A percentile compares a stretch with the other conserved stretches of the same genome.
Conservation (phyloP, 2,797 vertebrate genomes). For the Ispidina picta region DNA sequence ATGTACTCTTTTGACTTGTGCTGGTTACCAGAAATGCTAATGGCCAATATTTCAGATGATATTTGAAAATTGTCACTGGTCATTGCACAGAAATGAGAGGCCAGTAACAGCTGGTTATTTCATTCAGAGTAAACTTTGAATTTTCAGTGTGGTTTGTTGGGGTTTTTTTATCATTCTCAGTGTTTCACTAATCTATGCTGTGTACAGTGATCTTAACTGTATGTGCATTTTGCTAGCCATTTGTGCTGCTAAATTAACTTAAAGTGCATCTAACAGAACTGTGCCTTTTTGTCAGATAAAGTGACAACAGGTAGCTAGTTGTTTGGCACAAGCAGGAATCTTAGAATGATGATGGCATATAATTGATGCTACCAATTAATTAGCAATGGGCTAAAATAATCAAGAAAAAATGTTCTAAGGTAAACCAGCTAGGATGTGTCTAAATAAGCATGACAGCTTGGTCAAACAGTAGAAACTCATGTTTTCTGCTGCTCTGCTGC, state of each 20-base stretch:
- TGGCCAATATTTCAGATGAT: not conserved
- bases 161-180: not conserved
- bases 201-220: not conserved
- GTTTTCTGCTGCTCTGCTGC: not conserved
- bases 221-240: not conserved
- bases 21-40: not conserved
- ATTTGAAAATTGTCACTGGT: not conserved
- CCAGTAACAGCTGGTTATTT: not conserved
- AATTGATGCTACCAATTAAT: not conserved
- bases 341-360: not conserved
- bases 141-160: not conserved
- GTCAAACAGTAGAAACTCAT: not conserved
- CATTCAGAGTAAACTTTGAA: not conserved
- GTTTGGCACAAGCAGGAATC: not conserved
- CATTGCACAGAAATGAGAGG: not conserved
- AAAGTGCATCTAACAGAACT: not conserved
- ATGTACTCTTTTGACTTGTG: not conserved
- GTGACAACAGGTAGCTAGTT: not conserved
- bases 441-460: not conserved
- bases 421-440: not conserved
- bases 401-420: not conserved
- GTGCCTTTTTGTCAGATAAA: not conserved
- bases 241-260: not conserved
- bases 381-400: not conserved
- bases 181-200: not conserved